phyloP scores from a whole-genome alignment of 1,140 invertebrate genomes.

The Berghia stephanieae region DNA sequence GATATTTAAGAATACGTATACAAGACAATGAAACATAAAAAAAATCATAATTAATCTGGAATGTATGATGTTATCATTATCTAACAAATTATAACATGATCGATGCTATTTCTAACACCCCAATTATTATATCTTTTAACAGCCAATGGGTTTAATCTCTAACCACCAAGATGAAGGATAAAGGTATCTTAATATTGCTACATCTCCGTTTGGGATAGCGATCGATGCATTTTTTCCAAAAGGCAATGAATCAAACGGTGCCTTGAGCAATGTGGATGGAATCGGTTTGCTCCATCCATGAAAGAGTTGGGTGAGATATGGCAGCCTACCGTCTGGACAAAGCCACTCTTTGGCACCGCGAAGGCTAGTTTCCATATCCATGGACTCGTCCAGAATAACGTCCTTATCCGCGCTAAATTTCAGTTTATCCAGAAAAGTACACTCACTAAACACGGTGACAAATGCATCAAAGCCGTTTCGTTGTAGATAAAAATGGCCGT shows the following conservation, averaged over 20 bases:
- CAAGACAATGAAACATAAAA: no score
- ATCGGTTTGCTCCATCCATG: no score
- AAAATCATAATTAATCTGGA: no score
- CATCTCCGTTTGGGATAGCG: constrained; percentile 72
- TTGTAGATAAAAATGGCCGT: background rate
- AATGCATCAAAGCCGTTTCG: background rate
- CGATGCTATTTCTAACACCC: no score
- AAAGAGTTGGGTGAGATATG: constrained; percentile 70
- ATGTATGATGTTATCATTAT: no score
- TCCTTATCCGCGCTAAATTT: constrained; percentile 33
- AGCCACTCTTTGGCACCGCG: constrained; percentile 71
- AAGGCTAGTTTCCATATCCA: constrained; percentile 60
- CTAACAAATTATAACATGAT: no score
- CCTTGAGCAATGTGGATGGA: constrained; percentile 69
- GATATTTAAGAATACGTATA: no score
- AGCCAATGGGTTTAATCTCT: constrained; percentile 70
- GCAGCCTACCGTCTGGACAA: constrained; percentile 71
- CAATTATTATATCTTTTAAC: no score
- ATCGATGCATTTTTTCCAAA: constrained; percentile 68
- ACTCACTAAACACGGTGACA: background rate
- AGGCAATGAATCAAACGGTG: constrained; percentile 68
- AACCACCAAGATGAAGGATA: constrained; percentile 75
- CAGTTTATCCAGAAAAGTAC: background rate
- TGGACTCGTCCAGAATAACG: constrained; percentile 28
- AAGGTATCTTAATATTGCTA: constrained; percentile 74